These are phyloP conservation scores for Rhodeus uyekii DNA, from an alignment of 2,797 vertebrate genomes.

Conservation along the genomic window DNA sequence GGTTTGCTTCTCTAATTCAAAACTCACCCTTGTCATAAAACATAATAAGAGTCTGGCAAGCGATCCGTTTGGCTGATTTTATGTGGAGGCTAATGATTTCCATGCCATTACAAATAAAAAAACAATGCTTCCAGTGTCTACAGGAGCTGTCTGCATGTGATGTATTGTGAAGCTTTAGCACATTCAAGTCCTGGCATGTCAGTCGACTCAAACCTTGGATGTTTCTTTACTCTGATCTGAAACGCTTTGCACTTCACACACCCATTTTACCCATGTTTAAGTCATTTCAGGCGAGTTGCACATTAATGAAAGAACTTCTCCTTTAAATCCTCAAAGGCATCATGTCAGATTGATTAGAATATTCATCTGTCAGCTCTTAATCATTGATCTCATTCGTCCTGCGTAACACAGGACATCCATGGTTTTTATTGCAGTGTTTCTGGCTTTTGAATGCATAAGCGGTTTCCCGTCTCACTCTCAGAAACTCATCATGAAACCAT, in stretches of 20 bases:
- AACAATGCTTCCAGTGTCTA: constrained; percentile 15
- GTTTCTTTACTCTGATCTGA: background rate
- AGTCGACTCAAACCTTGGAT: background rate
- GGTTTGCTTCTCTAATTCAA: constrained; percentile 12
- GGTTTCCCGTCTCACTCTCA: constrained; percentile 2
- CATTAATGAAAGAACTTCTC: background rate
- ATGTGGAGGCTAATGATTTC: constrained; percentile 2
- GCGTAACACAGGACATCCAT: background rate
- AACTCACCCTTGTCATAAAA: constrained; percentile 26
- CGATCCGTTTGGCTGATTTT: constrained; percentile 23
- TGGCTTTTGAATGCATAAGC: background rate
- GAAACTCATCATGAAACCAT: constrained; percentile 17
- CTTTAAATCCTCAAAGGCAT: background rate
- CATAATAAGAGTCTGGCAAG: constrained; percentile 14
- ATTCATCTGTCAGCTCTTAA: constrained; percentile 10
- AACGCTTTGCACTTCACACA: background rate
- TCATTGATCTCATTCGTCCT: constrained; percentile 15
- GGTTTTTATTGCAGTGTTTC: background rate
- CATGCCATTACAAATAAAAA: constrained; percentile 24
- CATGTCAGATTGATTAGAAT: background rate
- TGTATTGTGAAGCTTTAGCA: background rate
- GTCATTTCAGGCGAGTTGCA: background rate
- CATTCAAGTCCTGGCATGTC: background rate
- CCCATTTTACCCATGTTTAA: background rate
- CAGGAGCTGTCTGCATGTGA: background rate